Conservation (phyloP, 2,797 vertebrate genomes). For the Darevskia mixta region DNA sequence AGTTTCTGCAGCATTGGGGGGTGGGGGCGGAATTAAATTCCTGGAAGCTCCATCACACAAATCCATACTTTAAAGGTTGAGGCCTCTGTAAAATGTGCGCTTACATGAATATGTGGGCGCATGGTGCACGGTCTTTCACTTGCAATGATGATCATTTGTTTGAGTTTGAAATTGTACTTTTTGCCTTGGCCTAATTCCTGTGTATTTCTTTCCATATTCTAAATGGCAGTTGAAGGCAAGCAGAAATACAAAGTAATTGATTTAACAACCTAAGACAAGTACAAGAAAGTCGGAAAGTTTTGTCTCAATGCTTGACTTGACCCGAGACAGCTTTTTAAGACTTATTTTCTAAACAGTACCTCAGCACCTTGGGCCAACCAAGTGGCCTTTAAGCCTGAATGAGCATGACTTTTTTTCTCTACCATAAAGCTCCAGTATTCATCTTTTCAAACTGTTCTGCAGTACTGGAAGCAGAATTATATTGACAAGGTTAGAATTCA, state of each 20-base stretch:
- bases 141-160: conserved; percentile 69
- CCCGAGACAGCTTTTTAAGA: conserved; percentile 79
- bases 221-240: conserved; percentile 74
- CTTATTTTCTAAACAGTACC: conserved; percentile 75
- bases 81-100: conserved; percentile 14
- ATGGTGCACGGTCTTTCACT: conserved; percentile 60
- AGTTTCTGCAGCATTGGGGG: conserved; percentile 43
- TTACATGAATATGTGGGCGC: conserved; percentile 36
- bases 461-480: conserved; percentile 86
- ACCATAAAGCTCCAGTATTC: conserved; percentile 78
- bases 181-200: conserved; percentile 71
- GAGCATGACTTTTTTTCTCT: conserved; percentile 79
- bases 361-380: conserved; percentile 84
- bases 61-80: conserved; percentile 65
- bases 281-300: conserved; percentile 80
- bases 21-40: conserved; percentile 53
- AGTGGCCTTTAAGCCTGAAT: conserved; percentile 93
- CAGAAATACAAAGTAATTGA: conserved; percentile 79
- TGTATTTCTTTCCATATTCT: conserved; percentile 65
- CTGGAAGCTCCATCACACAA: conserved; percentile 55
- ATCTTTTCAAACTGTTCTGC: conserved; percentile 84
- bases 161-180: conserved; percentile 71
- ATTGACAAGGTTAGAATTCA: conserved; percentile 92
- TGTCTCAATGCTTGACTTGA: conserved; percentile 81
- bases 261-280: conserved; percentile 85